Evolutionary conservation across 2,113 vertebrate genomes (phyloP), one percentile per base, ranked within the genome.

Genomic region (Axis porcinus): DNA sequence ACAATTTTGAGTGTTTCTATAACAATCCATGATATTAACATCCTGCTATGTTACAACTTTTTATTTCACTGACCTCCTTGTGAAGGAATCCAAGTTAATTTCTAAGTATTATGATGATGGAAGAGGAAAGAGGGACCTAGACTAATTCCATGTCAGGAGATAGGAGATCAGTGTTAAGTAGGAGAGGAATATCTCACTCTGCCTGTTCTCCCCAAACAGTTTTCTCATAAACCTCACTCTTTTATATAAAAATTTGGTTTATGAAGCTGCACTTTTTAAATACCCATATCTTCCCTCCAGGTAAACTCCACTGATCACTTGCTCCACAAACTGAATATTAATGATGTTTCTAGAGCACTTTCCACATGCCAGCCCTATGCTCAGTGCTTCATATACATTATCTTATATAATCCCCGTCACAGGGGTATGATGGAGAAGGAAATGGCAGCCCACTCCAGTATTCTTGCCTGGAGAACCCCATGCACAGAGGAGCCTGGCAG

Each of bases 281-380:
- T 47, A 47, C 57, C 78, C 89, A 9, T 76, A 67, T 95, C 47
- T 96, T 97, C 40, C 58, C 36, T 95, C 79, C n/a, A 96, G 78
- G 52, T 91, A 85, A 96, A 89, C 76, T 40, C 15, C 33, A 94
- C 74, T 94, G 92, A 95, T 96, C 67, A 28, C 43, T 95, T 94
- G 25, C 25, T 92, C 43, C 96, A 86, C 67, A 92, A 92, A 96
- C 54, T 82, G 81, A 92, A 82, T 94, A 95, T 95, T 85, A 97
- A 84, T 90, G 86, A 92, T n/a, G 47, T 81, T 94, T 94, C 81
- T 55, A 12, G 15, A 85, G 43, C 33, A n/a, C 78, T 93, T 94
- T 96, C 57, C 90, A 58, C 52, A 47, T 43, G 62, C 67, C 43
- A 45, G n/a, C 33, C 52, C 57, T 30, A 16, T 45, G 79, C 94